Evolutionary conservation across 2,113 vertebrate genomes (phyloP).

Genomic region (Myodes glareolus): DNA sequence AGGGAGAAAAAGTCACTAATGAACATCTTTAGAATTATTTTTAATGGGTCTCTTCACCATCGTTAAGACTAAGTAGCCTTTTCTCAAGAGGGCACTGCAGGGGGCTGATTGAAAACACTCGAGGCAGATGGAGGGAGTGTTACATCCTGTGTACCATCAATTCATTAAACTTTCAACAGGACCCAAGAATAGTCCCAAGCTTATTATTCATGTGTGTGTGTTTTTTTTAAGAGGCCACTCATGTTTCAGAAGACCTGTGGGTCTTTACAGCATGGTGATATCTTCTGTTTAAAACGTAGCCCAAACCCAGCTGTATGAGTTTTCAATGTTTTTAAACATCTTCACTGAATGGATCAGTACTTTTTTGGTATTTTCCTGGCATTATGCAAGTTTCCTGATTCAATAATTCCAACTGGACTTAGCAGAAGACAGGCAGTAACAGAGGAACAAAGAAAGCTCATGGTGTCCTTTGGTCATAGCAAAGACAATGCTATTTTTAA

Average conservation of each 20-base stretch:
- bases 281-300: not conserved
- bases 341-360: not conserved
- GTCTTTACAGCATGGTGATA: not conserved
- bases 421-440: not conserved
- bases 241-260: not conserved
- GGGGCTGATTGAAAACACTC: slow-evolving; percentile 54
- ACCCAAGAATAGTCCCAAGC: slow-evolving; percentile 30
- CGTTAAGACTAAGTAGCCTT: slow-evolving; percentile 25
- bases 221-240: not conserved
- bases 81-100: slow-evolving; percentile 40
- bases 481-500: not conserved
- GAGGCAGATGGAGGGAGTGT: not conserved
- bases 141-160: not conserved
- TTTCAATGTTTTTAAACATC: not conserved
- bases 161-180: slow-evolving; percentile 43
- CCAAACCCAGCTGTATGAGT: not conserved
- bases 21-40: slow-evolving; percentile 46
- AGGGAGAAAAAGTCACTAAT: slow-evolving; percentile 4
- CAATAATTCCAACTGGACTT: not conserved
- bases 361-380: not conserved
- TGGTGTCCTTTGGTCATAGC: not conserved
- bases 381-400: not conserved
- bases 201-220: not conserved
- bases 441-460: not conserved
- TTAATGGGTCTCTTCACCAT: slow-evolving; percentile 48